Percentiles rank a stretch among this genome's conserved stretches.
Conservation (phyloP, 2,113 vertebrate genomes). For the Campylomormyrus tamandua region DNA sequence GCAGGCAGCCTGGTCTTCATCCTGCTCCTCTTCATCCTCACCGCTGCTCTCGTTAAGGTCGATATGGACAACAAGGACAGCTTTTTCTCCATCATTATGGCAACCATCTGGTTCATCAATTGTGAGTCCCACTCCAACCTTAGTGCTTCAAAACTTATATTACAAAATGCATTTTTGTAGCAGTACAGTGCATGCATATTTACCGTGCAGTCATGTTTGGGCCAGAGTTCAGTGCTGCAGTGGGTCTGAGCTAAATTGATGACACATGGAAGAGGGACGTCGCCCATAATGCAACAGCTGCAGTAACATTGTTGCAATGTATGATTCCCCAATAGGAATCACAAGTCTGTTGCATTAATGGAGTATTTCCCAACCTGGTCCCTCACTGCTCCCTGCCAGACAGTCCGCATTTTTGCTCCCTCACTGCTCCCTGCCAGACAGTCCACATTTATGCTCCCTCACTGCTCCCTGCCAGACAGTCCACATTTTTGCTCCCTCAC, state of each 20-base stretch:
- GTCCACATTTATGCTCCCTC: neutral
- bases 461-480: neutral
- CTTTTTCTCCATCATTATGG: constrained; percentile 76
- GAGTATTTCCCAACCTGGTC: neutral
- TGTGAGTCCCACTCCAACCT: constrained; percentile 57
- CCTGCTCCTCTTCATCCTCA: constrained; percentile 72
- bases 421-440: no score
- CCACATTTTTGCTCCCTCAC: neutral
- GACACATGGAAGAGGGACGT: neutral
- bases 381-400: neutral
- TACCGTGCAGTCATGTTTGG: neutral
- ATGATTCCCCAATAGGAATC: neutral
- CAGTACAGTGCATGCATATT: neutral
- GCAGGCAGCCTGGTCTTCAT: constrained; percentile 69
- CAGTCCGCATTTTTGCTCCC: neutral
- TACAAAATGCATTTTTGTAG: neutral
- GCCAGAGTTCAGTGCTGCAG: neutral
- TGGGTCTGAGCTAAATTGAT: neutral
- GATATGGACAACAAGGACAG: constrained; percentile 43
- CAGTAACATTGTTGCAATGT: neutral
- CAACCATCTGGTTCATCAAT: constrained; percentile 78
- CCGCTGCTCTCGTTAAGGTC: constrained; percentile 68
- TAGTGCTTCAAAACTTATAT: neutral
- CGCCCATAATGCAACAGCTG: neutral
- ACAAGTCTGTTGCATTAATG: neutral